phyloP scores from a whole-genome alignment of 2,797 vertebrate species.

The Protonibea diacanthus region DNA sequence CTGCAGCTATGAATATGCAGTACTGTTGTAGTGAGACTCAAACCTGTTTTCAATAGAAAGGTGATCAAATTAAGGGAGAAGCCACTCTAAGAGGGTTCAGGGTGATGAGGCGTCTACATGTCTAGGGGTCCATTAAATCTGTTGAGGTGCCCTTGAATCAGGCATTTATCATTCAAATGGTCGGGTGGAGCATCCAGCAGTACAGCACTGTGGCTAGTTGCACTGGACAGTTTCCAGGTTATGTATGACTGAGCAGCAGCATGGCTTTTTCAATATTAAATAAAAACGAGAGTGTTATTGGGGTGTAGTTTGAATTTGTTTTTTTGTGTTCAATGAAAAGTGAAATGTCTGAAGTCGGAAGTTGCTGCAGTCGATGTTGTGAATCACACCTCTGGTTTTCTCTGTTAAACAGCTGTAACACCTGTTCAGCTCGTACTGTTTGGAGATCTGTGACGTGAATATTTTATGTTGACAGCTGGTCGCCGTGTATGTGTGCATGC shows the following conservation, averaged over 20 bases:
- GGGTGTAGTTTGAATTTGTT: not conserved
- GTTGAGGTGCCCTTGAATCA: constrained; percentile 39
- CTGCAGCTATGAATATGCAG: not conserved
- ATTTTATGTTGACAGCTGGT: constrained; percentile 72
- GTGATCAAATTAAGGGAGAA: constrained; percentile 16
- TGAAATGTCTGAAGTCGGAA: constrained; percentile 24
- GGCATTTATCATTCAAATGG: constrained; percentile 35
- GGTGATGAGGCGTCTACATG: not conserved
- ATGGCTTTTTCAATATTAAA: constrained; percentile 2
- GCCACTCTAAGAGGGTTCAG: not conserved
- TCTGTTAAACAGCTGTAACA: constrained; percentile 30
- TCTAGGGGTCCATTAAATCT: constrained; percentile 33
- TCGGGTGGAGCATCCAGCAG: constrained; percentile 26
- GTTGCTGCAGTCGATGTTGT: constrained; percentile 19
- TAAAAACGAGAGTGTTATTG: not conserved
- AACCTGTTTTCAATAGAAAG: not conserved
- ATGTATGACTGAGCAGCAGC: constrained; percentile 8
- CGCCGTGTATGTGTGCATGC: constrained; percentile 6
- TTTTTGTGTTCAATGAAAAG: not conserved
- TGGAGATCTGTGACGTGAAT: constrained; percentile 59
- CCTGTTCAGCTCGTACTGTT: constrained; percentile 50
- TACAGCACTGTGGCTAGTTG: constrained; percentile 6
- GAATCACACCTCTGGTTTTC: constrained; percentile 40
- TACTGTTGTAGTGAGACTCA: not conserved
- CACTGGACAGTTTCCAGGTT: constrained; percentile 11